These are phyloP conservation scores for Drosophila setifemur DNA, from an alignment of 1,140 invertebrate species.

Conservation along the genomic window DNA sequence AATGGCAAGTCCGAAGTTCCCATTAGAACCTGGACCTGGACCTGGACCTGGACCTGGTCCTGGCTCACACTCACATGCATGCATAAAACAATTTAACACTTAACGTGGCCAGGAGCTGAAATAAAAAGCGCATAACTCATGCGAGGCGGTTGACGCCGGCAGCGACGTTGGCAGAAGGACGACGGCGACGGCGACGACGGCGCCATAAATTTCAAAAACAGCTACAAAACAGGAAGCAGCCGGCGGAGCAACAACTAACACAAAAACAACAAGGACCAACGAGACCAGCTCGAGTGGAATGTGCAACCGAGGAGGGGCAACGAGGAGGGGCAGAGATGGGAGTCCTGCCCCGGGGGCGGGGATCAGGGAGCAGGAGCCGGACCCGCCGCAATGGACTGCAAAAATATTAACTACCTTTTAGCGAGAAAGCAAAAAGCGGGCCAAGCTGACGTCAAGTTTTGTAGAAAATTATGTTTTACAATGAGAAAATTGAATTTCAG, in stretches of 20 bases:
- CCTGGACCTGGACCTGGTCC: not conserved
- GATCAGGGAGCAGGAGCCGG: no score
- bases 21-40: not conserved
- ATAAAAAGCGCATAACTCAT: slow-evolving; percentile 56
- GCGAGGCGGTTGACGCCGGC: slow-evolving; percentile 22
- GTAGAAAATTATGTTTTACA: slow-evolving; percentile 73
- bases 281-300: slow-evolving; percentile 34
- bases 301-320: not conserved
- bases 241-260: slow-evolving; percentile 30
- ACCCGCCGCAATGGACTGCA: slow-evolving; percentile 39
- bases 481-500: slow-evolving; percentile 67
- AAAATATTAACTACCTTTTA: slow-evolving; percentile 60
- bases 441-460: slow-evolving; percentile 60
- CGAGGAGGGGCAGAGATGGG: not conserved
- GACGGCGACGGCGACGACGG: slow-evolving; percentile 26
- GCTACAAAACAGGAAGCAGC: slow-evolving; percentile 61
- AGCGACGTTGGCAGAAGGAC: not conserved
- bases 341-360: not conserved
- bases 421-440: slow-evolving; percentile 49
- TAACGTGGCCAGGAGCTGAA: slow-evolving; percentile 60
- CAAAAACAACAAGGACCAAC: slow-evolving; percentile 8
- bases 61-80: slow-evolving; percentile 35
- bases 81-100: slow-evolving; percentile 76
- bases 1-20: slow-evolving; percentile 37
- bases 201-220: slow-evolving; percentile 60